Evolutionary conservation across 2,797 vertebrate genomes (phyloP).

Genomic region (Meda fulgida): DNA sequence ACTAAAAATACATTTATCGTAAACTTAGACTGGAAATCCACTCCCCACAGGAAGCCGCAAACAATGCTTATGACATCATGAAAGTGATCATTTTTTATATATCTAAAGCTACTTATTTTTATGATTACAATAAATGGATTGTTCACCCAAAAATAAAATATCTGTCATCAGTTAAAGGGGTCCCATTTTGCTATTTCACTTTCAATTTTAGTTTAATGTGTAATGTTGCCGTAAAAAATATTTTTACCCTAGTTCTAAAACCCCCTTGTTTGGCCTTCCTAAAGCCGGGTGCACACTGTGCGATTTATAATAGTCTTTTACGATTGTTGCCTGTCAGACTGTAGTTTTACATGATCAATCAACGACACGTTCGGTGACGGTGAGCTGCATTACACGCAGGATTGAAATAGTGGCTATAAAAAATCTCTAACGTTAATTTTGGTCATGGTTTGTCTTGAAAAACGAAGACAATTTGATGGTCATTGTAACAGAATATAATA

Average conservation of each 20-base stretch:
- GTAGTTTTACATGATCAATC: no score
- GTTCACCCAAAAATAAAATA: neutral
- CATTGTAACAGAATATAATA: neutral
- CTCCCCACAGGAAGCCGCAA: constrained; percentile 51
- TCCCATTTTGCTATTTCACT: neutral
- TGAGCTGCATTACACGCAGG: no score
- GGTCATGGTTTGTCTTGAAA: no score
- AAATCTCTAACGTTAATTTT: no score
- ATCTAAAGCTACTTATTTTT: constrained; percentile 21
- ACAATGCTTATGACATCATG: constrained; percentile 46
- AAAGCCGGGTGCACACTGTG: no score
- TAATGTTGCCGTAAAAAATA: neutral
- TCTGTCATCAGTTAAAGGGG: neutral
- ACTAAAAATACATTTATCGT: constrained; percentile 63
- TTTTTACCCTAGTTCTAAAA: neutral
- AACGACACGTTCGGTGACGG: no score
- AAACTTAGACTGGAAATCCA: constrained; percentile 60
- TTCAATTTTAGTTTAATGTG: neutral
- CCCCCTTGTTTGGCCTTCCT: neutral
- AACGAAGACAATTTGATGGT: no score
- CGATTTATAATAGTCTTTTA: no score
- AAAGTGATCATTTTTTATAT: constrained; percentile 24
- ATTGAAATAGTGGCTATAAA: no score
- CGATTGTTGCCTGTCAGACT: no score
- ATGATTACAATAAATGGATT: constrained; percentile 7